These are phyloP conservation scores for Sporophila hypoxantha DNA, from an alignment of 2,113 vertebrate species.

Conservation along the genomic window DNA sequence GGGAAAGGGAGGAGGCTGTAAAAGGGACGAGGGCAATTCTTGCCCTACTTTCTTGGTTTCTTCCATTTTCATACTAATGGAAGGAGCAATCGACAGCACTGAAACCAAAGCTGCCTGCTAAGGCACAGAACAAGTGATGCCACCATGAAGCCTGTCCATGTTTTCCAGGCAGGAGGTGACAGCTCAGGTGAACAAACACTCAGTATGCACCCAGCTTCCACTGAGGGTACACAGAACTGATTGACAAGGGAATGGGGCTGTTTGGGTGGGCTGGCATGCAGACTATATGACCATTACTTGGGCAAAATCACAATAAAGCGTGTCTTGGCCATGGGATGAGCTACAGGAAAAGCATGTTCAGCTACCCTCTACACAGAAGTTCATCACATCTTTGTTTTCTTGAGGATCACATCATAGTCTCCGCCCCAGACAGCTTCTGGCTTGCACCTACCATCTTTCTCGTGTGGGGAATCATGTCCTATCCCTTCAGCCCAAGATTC, in stretches of 20 bases:
- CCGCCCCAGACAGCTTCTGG: background rate
- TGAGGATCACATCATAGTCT: background rate
- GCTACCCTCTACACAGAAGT: background rate
- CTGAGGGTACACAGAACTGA: background rate
- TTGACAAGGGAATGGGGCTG: background rate
- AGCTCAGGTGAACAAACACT: background rate
- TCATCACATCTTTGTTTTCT: background rate
- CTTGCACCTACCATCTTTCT: background rate
- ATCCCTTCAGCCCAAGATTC: background rate
- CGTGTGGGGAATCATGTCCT: background rate
- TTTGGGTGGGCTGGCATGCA: background rate
- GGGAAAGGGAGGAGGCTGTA: background rate
- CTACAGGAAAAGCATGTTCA: background rate
- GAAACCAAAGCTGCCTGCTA: background rate
- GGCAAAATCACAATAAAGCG: background rate
- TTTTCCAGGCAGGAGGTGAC: background rate
- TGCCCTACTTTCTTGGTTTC: background rate
- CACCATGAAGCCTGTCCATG: background rate
- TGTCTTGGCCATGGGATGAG: background rate
- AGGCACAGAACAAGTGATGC: background rate
- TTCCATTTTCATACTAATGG: background rate
- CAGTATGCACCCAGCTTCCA: background rate
- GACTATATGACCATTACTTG: background rate
- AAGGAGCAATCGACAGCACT: background rate
- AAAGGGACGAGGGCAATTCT: background rate